A percentile compares a stretch with the other conserved stretches of the same genome.
Evolutionary conservation across 2,113 vertebrate genomes (phyloP).

Genomic region (Marmota monax): DNA sequence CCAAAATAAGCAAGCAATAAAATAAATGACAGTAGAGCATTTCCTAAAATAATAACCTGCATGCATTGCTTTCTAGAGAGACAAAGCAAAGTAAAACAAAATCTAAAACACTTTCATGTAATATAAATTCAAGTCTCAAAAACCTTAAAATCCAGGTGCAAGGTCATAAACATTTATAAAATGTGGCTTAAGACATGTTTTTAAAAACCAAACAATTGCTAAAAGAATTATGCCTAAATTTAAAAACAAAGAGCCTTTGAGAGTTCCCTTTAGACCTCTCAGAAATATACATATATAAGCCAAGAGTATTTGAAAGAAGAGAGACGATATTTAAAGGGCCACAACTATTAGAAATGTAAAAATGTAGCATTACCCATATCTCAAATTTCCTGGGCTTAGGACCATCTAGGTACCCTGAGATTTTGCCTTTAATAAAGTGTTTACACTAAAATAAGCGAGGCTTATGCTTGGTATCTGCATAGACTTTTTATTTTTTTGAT

Average conservation of each 20-base stretch:
- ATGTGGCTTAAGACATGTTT: slow-evolving; percentile 41
- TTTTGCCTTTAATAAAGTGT: background rate
- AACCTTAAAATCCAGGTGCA: slow-evolving; percentile 49
- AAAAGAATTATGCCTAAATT: slow-evolving; percentile 55
- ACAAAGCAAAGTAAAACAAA: slow-evolving; percentile 30
- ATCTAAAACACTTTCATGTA: background rate
- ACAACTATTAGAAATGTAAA: background rate
- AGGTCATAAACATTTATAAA: slow-evolving; percentile 49
- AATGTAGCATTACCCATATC: background rate
- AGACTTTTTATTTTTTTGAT: background rate
- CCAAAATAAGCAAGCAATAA: slow-evolving; percentile 57
- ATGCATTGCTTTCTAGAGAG: slow-evolving; percentile 41
- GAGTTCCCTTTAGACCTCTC: background rate
- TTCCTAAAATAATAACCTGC: slow-evolving; percentile 50
- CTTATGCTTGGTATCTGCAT: background rate
- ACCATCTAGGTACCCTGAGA: background rate
- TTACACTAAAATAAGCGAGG: background rate
- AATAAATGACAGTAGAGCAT: slow-evolving; percentile 33
- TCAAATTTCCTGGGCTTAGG: background rate
- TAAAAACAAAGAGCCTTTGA: background rate
- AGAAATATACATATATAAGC: background rate
- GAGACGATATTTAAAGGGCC: slow-evolving; percentile 7
- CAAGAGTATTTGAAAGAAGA: slow-evolving; percentile 23
- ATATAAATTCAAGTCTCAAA: slow-evolving; percentile 40
- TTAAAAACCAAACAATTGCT: slow-evolving; percentile 38